Conservation (phyloP, 2,113 vertebrate species). For the Hydropotes inermis region DNA sequence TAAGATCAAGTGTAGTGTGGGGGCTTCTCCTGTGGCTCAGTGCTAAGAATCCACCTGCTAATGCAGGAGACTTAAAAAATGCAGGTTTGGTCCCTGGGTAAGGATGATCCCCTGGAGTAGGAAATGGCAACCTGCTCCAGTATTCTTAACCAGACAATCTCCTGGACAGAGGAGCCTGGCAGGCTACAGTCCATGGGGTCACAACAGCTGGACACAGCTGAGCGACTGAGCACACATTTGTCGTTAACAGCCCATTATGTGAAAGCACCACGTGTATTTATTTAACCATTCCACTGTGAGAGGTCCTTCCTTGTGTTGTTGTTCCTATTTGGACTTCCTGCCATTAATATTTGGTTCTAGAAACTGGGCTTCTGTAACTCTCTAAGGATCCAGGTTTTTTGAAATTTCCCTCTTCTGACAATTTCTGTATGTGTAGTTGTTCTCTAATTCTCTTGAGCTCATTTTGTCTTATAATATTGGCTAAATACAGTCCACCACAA, state of each 20-base stretch:
- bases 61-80: not conserved
- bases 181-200: not conserved
- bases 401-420: not conserved
- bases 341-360: not conserved
- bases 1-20: not conserved
- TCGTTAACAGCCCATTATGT: not conserved
- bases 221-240: rapidly evolving
- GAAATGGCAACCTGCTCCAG: not conserved
- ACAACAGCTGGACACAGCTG: not conserved
- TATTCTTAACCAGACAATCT: not conserved
- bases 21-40: not conserved
- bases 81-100: not conserved
- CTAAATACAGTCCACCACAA: not conserved
- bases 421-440: not conserved
- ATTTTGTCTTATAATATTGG: not conserved
- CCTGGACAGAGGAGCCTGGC: not conserved
- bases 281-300: not conserved
- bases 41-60: not conserved
- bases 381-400: not conserved
- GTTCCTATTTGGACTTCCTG: not conserved
- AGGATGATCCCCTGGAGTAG: not conserved
- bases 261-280: too few relatives aligned
- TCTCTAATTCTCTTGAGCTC: not conserved
- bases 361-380: not conserved
- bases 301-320: not conserved